Percentiles rank a stretch among this genome's conserved stretches.
phyloP scores from a whole-genome alignment of 2,113 vertebrate genomes.

The Chunga burmeisteri region DNA sequence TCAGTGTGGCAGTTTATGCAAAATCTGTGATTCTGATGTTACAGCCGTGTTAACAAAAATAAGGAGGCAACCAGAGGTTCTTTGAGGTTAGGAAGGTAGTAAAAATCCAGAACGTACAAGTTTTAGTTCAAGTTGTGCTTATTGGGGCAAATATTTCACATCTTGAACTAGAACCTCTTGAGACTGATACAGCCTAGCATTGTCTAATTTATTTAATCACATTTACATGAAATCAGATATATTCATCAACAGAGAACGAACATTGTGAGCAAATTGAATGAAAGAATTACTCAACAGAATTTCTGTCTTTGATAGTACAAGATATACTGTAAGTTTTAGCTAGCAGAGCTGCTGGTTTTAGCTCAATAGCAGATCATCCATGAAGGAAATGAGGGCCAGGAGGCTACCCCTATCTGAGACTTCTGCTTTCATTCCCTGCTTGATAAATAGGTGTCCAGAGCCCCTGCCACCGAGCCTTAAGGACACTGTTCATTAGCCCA shows the following conservation, averaged over 20 bases:
- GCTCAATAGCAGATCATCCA: background rate
- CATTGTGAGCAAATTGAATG: background rate
- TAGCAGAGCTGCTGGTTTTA: background rate
- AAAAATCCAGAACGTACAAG: background rate
- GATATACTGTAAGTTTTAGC: background rate
- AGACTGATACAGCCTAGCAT: background rate
- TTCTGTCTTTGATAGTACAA: background rate
- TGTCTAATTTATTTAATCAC: constrained; percentile 55
- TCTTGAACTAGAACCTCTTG: constrained; percentile 34
- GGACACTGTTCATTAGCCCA: background rate
- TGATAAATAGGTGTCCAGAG: background rate
- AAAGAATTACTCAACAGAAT: background rate
- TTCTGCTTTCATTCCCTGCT: background rate
- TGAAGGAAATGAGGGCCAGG: background rate
- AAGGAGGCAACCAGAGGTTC: background rate
- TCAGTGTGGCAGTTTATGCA: background rate
- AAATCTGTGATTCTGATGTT: background rate
- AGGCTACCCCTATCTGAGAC: background rate
- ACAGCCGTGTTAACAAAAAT: background rate
- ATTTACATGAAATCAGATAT: constrained; percentile 18
- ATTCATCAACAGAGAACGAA: background rate
- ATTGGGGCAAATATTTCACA: background rate
- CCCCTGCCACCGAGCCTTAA: background rate
- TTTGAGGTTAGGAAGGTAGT: background rate
- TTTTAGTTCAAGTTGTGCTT: constrained; percentile 3